Evolutionary conservation across 2,888 invertebrate species (phyloP).

Genomic region (Arenicola marina): DNA sequence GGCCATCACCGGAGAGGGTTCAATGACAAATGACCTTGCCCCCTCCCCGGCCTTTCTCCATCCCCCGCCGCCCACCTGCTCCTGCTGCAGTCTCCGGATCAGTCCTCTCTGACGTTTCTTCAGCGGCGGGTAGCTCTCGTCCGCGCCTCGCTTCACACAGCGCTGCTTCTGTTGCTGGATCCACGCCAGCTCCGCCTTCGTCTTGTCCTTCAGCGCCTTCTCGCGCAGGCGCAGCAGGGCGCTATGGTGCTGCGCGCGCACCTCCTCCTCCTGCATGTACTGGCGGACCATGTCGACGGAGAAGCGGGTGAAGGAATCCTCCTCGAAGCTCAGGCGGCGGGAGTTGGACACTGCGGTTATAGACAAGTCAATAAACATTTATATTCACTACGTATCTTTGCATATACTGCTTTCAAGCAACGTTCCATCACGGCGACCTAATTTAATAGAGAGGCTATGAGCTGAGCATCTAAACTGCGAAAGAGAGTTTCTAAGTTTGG

Average conservation of each 20-base stretch:
- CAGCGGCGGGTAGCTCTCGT: slow-evolving; percentile 67
- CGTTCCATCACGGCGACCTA: no score
- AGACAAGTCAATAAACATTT: no score
- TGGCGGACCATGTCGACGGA: slow-evolving; percentile 60
- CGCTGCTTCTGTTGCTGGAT: slow-evolving; percentile 71
- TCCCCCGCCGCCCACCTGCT: slow-evolving; percentile 61
- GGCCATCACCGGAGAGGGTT: no score
- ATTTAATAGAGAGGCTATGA: no score
- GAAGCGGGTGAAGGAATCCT: slow-evolving; percentile 59
- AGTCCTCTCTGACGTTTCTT: slow-evolving; percentile 74
- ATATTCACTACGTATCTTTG: no score
- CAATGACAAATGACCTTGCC: no score
- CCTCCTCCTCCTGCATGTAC: slow-evolving; percentile 69
- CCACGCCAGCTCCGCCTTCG: slow-evolving; percentile 70
- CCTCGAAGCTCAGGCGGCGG: slow-evolving; percentile 21
- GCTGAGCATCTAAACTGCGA: no score
- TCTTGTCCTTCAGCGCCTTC: slow-evolving; percentile 71
- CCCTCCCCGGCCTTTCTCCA: no score
- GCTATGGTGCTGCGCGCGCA: slow-evolving; percentile 69
- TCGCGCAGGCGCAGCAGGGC: slow-evolving; percentile 72
- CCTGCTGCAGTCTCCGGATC: slow-evolving; percentile 70
- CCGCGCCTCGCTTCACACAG: slow-evolving; percentile 66
- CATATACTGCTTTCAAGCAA: no score
- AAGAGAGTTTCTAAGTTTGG: no score
- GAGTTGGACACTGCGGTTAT: no score